Percentiles rank a stretch among this genome's conserved stretches.
Evolutionary conservation across 1,140 invertebrate genomes (phyloP).

Genomic region (Chionoecetes opilio): DNA sequence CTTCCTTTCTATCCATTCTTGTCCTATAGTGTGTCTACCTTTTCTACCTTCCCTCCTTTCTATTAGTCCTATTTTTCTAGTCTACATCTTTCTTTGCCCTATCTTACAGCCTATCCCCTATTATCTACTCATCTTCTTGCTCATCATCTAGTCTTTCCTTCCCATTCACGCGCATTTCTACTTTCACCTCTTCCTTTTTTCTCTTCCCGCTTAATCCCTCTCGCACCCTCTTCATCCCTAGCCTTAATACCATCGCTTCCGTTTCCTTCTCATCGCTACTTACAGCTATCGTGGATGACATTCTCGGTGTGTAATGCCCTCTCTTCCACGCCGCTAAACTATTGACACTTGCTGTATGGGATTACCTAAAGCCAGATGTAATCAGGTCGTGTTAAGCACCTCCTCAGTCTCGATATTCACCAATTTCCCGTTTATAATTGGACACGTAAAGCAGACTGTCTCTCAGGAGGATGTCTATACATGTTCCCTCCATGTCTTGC

Average conservation of each 20-base stretch:
- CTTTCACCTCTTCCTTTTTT: neutral
- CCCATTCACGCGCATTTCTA: neutral
- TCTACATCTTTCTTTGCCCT: too few relatives aligned
- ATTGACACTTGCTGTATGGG: slow-evolving; percentile 20
- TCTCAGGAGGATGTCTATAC: neutral
- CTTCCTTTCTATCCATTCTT: too few relatives aligned
- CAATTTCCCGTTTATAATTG: slow-evolving; percentile 61
- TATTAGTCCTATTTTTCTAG: too few relatives aligned
- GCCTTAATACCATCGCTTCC: neutral
- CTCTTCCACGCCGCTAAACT: neutral
- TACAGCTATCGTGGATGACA: neutral
- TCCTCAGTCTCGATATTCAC: slow-evolving; percentile 43
- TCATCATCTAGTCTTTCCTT: too few relatives aligned
- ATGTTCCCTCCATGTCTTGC: neutral
- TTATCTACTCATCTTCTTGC: too few relatives aligned
- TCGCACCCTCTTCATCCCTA: neutral
- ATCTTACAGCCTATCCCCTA: too few relatives aligned
- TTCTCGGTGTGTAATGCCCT: neutral
- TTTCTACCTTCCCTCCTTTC: too few relatives aligned
- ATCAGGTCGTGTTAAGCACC: slow-evolving; percentile 43
- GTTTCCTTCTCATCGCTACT: neutral
- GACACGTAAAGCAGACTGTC: slow-evolving; percentile 47
- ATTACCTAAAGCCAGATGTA: slow-evolving; percentile 37
- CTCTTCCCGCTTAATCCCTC: neutral
- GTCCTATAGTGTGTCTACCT: too few relatives aligned